phyloP scores from a whole-genome alignment of 2,797 vertebrate species.

The Rhabdophis nuchalis region DNA sequence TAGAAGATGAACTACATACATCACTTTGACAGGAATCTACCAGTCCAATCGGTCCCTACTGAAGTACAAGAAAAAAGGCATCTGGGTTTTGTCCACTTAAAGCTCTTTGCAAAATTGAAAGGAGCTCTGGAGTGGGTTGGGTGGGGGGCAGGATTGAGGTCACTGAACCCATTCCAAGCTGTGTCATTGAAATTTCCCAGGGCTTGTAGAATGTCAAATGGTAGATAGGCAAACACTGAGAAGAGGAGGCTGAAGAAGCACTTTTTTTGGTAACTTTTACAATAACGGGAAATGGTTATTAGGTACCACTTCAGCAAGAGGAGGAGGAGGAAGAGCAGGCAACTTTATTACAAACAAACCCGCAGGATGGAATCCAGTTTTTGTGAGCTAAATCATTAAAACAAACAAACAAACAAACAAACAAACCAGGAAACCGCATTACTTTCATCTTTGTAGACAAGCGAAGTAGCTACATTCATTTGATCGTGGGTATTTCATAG shows the following conservation, averaged over 20 bases:
- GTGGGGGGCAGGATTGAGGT: slow-evolving; percentile 63
- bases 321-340: slow-evolving; percentile 34
- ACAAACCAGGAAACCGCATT: slow-evolving; percentile 27
- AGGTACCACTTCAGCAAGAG: slow-evolving; percentile 30
- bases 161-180: slow-evolving; percentile 58
- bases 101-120: slow-evolving; percentile 74
- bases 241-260: slow-evolving; percentile 48
- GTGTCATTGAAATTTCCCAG: slow-evolving; percentile 71
- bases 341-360: slow-evolving; percentile 8
- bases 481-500: slow-evolving; percentile 17
- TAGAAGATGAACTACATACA: slow-evolving; percentile 61
- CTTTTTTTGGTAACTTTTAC: slow-evolving; percentile 49
- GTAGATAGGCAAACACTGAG: slow-evolving; percentile 54
- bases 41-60: slow-evolving; percentile 72
- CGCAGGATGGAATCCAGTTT: not conserved
- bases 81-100: slow-evolving; percentile 74
- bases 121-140: slow-evolving; percentile 67
- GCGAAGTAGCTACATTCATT: slow-evolving; percentile 27
- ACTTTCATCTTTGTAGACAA: slow-evolving; percentile 37
- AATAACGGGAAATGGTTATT: slow-evolving; percentile 38
- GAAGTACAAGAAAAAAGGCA: slow-evolving; percentile 63
- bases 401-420: too few relatives aligned
- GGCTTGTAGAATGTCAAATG: slow-evolving; percentile 58
- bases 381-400: slow-evolving; percentile 50
- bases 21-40: slow-evolving; percentile 65